Base-by-base conservation (phyloP, 2,113 vertebrate genomes). In the Caracal caracal region DNA sequence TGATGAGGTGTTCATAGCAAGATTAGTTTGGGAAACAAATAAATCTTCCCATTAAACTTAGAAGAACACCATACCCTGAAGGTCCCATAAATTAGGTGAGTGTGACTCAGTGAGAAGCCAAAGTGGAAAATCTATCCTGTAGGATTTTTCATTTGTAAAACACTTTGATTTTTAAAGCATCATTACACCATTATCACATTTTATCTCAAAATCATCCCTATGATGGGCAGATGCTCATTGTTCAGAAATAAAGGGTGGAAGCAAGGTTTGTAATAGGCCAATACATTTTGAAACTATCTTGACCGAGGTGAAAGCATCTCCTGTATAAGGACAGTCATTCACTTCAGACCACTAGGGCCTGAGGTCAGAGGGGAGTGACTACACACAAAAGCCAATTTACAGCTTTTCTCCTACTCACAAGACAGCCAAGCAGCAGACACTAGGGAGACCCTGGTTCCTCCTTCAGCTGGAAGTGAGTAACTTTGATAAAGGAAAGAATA, bases 11-110 rank as follows among this genome's bases (percentile, higher is more conserved):
- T 61, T 84, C 49, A 81, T 19, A 86, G 7, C 6, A 92, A 47
- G 78, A 91, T 43, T 88, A 63, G 7, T 65, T 63, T 35, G 33
- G 20, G 20, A 92, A 92, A 59, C 17, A 80, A 95, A 71, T 30
- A 81, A 93, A 81, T 65, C 40, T 92, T 75, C 33, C 10, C 40
- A 63, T 71, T 96, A 63, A 92, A 95, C 11, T 63, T 76, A 82
- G 47, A 94, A 81, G 47, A 96, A 35, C 43, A 63, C 33, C 76
- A 4, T 30, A 70, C 28, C 4, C 15, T 40, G 61, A 70, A 43
- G 9, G 0, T 53, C 66, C 11, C 66, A 78, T 56, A 82, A 61
- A 28, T 40, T 35, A 47, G 40, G 33, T 89, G n/a, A 68, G 47
- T 68, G 20, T 40, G 51, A 93, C 49, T 95, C 43, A 71, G 20